Percentiles rank a stretch among this genome's conserved stretches.
phyloP scores from a whole-genome alignment of 1,140 invertebrate species.

The Gonioctena quinquepunctata region DNA sequence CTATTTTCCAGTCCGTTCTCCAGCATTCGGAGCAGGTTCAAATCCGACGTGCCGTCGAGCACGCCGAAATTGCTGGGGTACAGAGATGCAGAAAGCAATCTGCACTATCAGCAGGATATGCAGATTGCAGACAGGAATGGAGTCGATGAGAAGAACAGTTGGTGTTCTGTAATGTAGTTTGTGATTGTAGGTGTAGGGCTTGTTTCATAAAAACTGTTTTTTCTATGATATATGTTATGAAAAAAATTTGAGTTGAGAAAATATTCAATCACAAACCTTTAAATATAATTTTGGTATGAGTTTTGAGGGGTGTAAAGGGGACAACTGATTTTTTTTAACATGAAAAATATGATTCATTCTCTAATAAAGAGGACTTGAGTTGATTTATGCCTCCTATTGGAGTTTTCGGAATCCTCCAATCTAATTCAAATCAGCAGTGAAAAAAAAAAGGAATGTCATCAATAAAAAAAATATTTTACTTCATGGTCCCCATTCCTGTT shows the following conservation, averaged over 20 bases:
- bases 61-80: slow-evolving; percentile 50
- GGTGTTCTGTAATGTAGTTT: slow-evolving; percentile 45
- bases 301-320: no score
- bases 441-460: no score
- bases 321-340: no score
- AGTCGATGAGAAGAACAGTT: slow-evolving; percentile 35
- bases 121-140: slow-evolving; percentile 10
- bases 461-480: no score
- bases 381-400: no score
- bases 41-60: slow-evolving; percentile 37
- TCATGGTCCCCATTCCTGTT: no score
- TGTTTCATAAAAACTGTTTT: background rate
- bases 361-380: no score
- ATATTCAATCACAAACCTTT: no score
- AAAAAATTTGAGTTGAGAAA: background rate
- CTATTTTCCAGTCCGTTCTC: slow-evolving; percentile 46
- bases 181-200: background rate
- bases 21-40: slow-evolving; percentile 38
- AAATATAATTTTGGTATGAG: no score
- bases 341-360: no score
- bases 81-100: slow-evolving; percentile 36
- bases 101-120: slow-evolving; percentile 25
- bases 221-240: background rate
- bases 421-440: no score
- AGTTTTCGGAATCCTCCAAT: no score